A percentile compares a stretch with the other conserved stretches of the same genome.
Conservation (phyloP, 2,888 invertebrate species). For the Clanis bilineata region DNA sequence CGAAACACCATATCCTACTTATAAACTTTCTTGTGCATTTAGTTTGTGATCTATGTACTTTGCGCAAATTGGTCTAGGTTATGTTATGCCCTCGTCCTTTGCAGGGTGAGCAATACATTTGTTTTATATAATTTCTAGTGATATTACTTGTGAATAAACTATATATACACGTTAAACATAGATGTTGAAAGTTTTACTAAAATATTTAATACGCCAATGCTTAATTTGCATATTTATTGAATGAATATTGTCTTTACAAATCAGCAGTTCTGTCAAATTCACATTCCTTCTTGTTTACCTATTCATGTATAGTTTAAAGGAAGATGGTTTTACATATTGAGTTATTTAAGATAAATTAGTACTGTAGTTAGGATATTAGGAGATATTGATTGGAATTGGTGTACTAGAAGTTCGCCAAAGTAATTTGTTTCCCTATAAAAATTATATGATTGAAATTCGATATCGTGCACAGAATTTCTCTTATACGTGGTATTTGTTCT, state of each 20-base stretch:
- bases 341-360: background rate
- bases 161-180: background rate
- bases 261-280: constrained; percentile 2
- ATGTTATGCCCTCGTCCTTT: constrained; percentile 61
- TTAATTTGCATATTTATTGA: constrained; percentile 19
- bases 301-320: background rate
- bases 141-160: background rate
- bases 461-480: background rate
- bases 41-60: background rate
- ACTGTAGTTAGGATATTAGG: background rate
- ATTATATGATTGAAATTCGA: background rate
- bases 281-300: constrained; percentile 2
- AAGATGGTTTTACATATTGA: background rate
- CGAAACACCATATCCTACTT: constrained; percentile 11
- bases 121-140: constrained; percentile 26
- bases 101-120: constrained; percentile 62
- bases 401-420: background rate
- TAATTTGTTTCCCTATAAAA: background rate
- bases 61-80: constrained; percentile 48
- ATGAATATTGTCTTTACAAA: constrained; percentile 9
- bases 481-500: background rate
- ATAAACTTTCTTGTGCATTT: background rate
- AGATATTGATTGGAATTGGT: background rate
- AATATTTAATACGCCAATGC: constrained; percentile 15
- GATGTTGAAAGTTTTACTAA: background rate